Evolutionary conservation across 2,888 invertebrate species (phyloP), one percentile per base, ranked within the genome.

Genomic region (Perizoma flavofasciatum): DNA sequence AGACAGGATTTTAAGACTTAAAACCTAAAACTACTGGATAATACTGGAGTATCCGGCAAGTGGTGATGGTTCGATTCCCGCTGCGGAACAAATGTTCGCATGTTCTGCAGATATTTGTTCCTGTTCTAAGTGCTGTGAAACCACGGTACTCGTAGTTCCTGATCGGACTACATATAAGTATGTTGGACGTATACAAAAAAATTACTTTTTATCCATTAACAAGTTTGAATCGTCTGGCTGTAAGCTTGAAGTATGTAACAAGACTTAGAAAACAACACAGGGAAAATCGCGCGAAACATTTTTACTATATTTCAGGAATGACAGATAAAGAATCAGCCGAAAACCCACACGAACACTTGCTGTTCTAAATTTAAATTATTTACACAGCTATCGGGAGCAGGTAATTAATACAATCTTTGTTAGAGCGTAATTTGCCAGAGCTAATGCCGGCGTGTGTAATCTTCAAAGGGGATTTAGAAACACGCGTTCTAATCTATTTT

Each of bases 371-470:
- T 85, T 89, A 89, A 85, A 72, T 83, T 90, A 91, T 92, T 91
- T 91, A 92, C 90, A 85, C 83, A 85, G 77, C 88, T 87, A 91
- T 91, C 86, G 89, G 82, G 90, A 89, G 80, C 89, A 86, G 85
- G 90, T 92, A 92, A 92, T 92, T 92, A 92, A 92, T 92, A 91
- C 92, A 91, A 92, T 92, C 92, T 90, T 91, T 91, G 91, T 90
- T 89, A 89, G 88, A 89, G 88, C 85, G 89, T 92, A 92, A 92
- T 92, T 92, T 90, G 92, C 92, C 90, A 92, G 92, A 89, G 88
- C 91, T 91, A 91, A 91, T 90, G 86, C 89, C 82, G 82, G 90
- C 85, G 83, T 89, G 89, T 89, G 87, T 91, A 92, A 92, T 92
- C 92, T 92, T 92, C 92, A 92, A 92, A 92, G 92, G 87, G 85